Percentiles rank a stretch among this genome's conserved stretches.
phyloP scores from a whole-genome alignment of 2,888 invertebrate genomes.

The Abrostola tripartita region DNA sequence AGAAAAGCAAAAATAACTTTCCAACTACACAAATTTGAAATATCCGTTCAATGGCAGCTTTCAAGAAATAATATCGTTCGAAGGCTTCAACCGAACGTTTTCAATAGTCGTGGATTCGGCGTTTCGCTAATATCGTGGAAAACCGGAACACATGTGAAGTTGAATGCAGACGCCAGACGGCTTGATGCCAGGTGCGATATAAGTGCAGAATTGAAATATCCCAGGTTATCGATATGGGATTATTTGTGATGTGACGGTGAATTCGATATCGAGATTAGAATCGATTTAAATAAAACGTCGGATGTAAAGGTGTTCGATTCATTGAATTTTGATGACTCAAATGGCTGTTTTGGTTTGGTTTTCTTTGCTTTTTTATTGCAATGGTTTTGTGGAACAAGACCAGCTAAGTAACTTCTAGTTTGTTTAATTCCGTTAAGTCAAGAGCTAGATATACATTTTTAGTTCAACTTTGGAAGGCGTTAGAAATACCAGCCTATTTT shows the following conservation, averaged over 20 bases:
- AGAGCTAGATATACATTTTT: too few species aligned
- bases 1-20: background rate
- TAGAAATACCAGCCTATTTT: too few species aligned
- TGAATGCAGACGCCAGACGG: conserved; percentile 9
- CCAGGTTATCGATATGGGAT: conserved; percentile 13
- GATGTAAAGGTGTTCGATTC: conserved; percentile 1
- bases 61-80: conserved; percentile 8
- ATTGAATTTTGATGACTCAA: background rate
- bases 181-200: conserved; percentile 30
- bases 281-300: conserved; percentile 1
- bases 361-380: background rate
- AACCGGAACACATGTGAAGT: conserved; percentile 29
- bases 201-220: conserved; percentile 26
- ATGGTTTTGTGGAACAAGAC: too few species aligned
- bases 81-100: background rate
- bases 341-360: background rate
- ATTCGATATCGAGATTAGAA: conserved; percentile 5
- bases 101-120: conserved; percentile 1
- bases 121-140: conserved; percentile 24
- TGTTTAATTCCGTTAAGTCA: too few species aligned
- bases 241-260: conserved; percentile 12
- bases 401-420: too few species aligned
- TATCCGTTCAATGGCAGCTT: background rate
- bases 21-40: background rate
- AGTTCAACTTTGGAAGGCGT: too few species aligned